phyloP scores from a whole-genome alignment of 2,888 invertebrate species.

The Orthosia cruda region DNA sequence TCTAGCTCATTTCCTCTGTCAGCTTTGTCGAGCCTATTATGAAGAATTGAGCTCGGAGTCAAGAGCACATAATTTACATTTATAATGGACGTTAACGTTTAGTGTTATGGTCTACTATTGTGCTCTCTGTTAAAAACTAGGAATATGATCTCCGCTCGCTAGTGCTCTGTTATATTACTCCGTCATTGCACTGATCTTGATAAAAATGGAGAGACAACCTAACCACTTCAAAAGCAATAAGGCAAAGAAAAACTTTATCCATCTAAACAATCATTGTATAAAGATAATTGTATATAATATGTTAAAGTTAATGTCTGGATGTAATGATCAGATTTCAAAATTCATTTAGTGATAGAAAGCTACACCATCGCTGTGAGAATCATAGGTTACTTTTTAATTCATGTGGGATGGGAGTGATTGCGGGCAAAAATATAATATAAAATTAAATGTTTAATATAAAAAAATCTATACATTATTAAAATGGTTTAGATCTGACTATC shows the following conservation, averaged over 20 bases:
- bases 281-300: too few species aligned
- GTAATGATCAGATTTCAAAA: too few species aligned
- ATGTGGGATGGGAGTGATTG: too few species aligned
- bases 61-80: not conserved
- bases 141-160: not conserved
- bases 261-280: too few species aligned
- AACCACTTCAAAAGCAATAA: too few species aligned
- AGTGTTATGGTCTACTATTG: not conserved
- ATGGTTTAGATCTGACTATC: not conserved
- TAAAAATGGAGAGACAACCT: conserved; percentile 2
- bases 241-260: too few species aligned
- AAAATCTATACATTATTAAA: not conserved
- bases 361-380: too few species aligned
- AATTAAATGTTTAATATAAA: too few species aligned
- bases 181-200: not conserved
- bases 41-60: not conserved
- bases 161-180: conserved; percentile 6
- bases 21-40: not conserved
- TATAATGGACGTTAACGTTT: not conserved
- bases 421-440: too few species aligned
- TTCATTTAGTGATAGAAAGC: too few species aligned
- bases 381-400: too few species aligned
- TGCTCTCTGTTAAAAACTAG: conserved; percentile 2
- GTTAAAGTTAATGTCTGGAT: too few species aligned
- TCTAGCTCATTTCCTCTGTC: not conserved